Percentiles rank a stretch among this genome's conserved stretches.
These are phyloP conservation scores for Teleopsis dalmanni DNA, from an alignment of 1,140 invertebrate species.

Conservation along the genomic window DNA sequence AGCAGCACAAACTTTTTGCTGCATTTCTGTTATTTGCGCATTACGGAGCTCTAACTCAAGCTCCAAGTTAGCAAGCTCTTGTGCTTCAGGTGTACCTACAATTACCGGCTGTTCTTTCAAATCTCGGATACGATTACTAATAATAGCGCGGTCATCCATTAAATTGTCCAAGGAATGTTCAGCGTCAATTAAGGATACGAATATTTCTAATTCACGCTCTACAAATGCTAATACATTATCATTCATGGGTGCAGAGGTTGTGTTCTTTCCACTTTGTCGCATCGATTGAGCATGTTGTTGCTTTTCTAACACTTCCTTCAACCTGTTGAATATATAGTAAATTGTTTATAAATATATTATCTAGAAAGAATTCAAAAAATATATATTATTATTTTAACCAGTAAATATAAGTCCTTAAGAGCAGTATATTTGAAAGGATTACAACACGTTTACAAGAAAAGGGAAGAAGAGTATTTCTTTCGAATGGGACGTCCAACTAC, in stretches of 20 bases:
- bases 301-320: conserved; percentile 54
- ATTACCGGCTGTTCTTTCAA: conserved; percentile 34
- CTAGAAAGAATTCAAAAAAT: too few species aligned
- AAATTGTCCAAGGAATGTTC: conserved; percentile 65
- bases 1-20: conserved; percentile 71
- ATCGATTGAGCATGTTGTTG: conserved; percentile 50
- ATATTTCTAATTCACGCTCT: conserved; percentile 67
- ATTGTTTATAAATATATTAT: too few species aligned
- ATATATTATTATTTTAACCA: too few species aligned
- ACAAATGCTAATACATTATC: conserved; percentile 30
- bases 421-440: too few species aligned
- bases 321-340: too few species aligned
- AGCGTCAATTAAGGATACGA: conserved; percentile 65
- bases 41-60: conserved; percentile 65
- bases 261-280: conserved; percentile 29
- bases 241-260: conserved; percentile 26
- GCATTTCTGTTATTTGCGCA: conserved; percentile 74
- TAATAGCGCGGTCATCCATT: conserved; percentile 59
- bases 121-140: conserved; percentile 49
- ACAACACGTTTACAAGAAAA: too few species aligned
- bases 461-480: not conserved
- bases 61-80: conserved; percentile 52
- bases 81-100: conserved; percentile 11
- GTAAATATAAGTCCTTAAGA: too few species aligned
- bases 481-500: not conserved